Evolutionary conservation across 37 sponge, comb jelly and placozoan genomes (phyloP).

Genomic region (Crambe crambe): DNA sequence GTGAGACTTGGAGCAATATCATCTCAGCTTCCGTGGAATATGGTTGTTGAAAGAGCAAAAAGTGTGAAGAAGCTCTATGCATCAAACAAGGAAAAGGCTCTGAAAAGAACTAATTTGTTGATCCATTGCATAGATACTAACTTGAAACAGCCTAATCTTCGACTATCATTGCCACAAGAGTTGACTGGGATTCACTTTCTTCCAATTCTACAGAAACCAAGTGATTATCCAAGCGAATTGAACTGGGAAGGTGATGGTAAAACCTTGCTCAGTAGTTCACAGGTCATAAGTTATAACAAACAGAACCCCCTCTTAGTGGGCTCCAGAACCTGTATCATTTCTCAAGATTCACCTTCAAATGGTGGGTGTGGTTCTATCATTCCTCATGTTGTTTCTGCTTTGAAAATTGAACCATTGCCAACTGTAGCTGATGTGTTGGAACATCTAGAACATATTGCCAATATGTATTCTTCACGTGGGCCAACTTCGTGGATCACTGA

Average conservation of each 20-base stretch:
- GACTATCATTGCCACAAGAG: too few relatives aligned
- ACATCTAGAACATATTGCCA: conserved; percentile 25
- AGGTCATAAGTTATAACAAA: background rate
- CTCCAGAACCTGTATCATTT: conserved; percentile 19
- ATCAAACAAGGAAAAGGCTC: conserved; percentile 10
- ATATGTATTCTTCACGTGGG: background rate
- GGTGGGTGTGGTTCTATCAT: conserved; percentile 29
- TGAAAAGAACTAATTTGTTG: conserved; percentile 14
- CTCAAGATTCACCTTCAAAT: background rate
- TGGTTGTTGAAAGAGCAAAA: conserved; percentile 53
- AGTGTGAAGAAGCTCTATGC: conserved; percentile 4
- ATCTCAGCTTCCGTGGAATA: conserved; percentile 8
- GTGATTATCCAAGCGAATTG: background rate
- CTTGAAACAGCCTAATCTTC: too few relatives aligned
- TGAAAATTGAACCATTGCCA: conserved; percentile 9
- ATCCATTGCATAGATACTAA: too few relatives aligned
- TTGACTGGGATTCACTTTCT: conserved; percentile 47
- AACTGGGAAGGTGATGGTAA: conserved; percentile 36
- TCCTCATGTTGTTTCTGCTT: background rate
- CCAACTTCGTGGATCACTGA: background rate
- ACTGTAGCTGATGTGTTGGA: conserved; percentile 19
- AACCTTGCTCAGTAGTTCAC: conserved; percentile 5
- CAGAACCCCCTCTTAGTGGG: conserved; percentile 12
- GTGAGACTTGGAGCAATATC: conserved; percentile 42
- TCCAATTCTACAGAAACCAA: conserved; percentile 33